These are phyloP conservation scores for Drosophila cognata DNA, from an alignment of 2,888 invertebrate species.

Conservation along the genomic window DNA sequence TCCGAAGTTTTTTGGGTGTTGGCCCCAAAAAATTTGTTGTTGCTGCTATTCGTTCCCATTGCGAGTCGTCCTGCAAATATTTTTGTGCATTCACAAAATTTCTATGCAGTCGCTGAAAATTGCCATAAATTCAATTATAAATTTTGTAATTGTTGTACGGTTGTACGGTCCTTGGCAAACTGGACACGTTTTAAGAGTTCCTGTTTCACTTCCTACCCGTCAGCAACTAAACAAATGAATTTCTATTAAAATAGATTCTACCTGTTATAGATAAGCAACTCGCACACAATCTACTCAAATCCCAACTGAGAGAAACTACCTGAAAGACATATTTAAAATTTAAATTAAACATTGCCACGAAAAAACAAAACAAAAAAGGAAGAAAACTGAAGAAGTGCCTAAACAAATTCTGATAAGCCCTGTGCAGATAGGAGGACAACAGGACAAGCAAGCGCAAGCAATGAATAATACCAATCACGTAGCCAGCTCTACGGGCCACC, in stretches of 20 bases:
- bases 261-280: slow-evolving; percentile 66
- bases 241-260: slow-evolving; percentile 61
- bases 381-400: slow-evolving; percentile 47
- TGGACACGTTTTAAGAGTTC: slow-evolving; percentile 36
- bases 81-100: slow-evolving; percentile 53
- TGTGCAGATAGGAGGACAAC: slow-evolving; percentile 48
- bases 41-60: slow-evolving; percentile 3
- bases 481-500: slow-evolving; percentile 44
- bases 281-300: slow-evolving; percentile 25
- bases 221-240: slow-evolving; percentile 68
- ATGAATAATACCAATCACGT: slow-evolving; percentile 83
- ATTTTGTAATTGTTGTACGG: slow-evolving; percentile 43
- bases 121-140: slow-evolving; percentile 71
- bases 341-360: slow-evolving; percentile 67
- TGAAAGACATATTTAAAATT: slow-evolving; percentile 73
- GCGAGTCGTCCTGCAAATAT: slow-evolving; percentile 55
- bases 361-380: slow-evolving; percentile 17
- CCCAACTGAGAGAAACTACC: slow-evolving; percentile 43
- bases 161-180: slow-evolving; percentile 24
- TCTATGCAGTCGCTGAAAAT: slow-evolving; percentile 48
- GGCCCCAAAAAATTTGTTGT: slow-evolving; percentile 46
- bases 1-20: slow-evolving; percentile 66
- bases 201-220: slow-evolving; percentile 42
- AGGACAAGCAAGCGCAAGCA: slow-evolving; percentile 72
- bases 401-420: slow-evolving; percentile 76